Percentiles rank a stretch among this genome's conserved stretches.
These are phyloP conservation scores for Odobenus rosmarus DNA, from an alignment of 2,113 vertebrate species.

Conservation along the genomic window DNA sequence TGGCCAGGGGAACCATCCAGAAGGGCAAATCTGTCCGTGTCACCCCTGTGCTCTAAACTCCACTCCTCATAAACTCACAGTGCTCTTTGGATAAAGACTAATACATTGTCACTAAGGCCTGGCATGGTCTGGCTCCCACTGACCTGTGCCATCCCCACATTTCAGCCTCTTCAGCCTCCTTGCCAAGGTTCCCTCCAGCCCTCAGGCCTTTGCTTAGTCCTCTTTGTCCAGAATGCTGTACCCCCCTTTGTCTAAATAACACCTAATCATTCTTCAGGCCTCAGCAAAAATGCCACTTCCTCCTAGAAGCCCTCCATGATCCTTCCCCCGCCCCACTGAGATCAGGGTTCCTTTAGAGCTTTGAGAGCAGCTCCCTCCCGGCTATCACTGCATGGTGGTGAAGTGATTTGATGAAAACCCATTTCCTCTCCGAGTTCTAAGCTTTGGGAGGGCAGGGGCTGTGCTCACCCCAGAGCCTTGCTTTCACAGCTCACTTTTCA, in stretches of 20 bases:
- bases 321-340: background rate
- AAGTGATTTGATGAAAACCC: background rate
- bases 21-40: background rate
- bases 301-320: background rate
- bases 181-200: background rate
- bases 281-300: background rate
- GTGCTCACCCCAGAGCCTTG: background rate
- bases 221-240: background rate
- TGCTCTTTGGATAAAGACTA: background rate
- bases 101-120: background rate
- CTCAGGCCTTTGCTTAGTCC: background rate
- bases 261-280: background rate
- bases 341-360: background rate
- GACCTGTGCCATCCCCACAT: background rate
- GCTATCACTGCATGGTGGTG: background rate
- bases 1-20: background rate
- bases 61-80: background rate
- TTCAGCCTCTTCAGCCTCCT: background rate
- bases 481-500: background rate
- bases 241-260: background rate
- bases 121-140: background rate
- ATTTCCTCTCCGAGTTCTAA: background rate
- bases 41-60: background rate
- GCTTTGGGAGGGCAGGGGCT: background rate
- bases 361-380: background rate